Evolutionary conservation across 2,888 invertebrate species (phyloP).

Genomic region (Diarsia dahlii): DNA sequence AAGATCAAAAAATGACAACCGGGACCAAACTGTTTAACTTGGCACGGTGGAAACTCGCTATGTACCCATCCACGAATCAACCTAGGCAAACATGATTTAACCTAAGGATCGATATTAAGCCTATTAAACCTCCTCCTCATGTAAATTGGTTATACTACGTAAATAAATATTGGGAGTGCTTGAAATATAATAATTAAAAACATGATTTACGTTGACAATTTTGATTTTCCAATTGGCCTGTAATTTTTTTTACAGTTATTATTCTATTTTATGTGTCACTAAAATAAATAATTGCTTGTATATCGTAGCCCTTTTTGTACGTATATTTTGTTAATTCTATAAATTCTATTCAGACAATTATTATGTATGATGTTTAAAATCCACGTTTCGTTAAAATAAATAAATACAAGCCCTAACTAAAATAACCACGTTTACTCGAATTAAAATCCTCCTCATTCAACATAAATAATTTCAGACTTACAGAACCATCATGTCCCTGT

Average conservation of each 20-base stretch:
- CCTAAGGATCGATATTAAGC: too few species aligned
- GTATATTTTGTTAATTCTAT: neutral
- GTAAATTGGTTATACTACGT: neutral
- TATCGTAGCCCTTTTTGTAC: neutral
- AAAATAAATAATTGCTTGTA: conserved; percentile 1
- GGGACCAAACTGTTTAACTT: too few species aligned
- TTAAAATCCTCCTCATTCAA: neutral
- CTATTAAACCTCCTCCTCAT: too few species aligned
- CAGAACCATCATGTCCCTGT: conserved; percentile 27
- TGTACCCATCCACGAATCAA: too few species aligned
- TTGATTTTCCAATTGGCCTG: neutral
- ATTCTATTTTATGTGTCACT: neutral
- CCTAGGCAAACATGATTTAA: too few species aligned
- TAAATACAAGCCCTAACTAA: neutral
- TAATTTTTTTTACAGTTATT: too few species aligned
- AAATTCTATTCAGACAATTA: too few species aligned
- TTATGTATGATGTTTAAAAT: too few species aligned
- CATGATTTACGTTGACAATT: neutral
- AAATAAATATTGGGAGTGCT: neutral
- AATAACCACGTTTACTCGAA: neutral
- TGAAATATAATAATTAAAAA: neutral
- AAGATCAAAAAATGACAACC: too few species aligned
- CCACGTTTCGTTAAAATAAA: neutral
- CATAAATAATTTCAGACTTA: conserved; percentile 8
- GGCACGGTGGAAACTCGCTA: too few species aligned